phyloP scores from a whole-genome alignment of 2,888 invertebrate species.

The Taenaris catops region DNA sequence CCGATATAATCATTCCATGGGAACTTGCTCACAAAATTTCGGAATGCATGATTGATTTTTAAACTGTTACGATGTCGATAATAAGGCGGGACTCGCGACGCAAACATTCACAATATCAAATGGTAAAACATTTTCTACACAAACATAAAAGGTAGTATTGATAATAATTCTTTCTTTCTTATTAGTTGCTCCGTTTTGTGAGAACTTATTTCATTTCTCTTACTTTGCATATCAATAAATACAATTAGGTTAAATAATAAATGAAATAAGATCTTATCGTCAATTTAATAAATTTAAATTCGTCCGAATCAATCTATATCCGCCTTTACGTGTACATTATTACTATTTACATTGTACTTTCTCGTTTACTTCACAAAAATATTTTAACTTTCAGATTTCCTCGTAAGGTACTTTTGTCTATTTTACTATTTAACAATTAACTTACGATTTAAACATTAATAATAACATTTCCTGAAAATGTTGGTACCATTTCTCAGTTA shows the following conservation, averaged over 20 bases:
- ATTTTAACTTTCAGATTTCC: slow-evolving; percentile 65
- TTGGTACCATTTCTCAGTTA: slow-evolving; percentile 44
- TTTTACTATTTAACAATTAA: slow-evolving; percentile 48
- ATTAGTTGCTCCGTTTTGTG: slow-evolving; percentile 37
- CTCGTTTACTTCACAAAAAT: slow-evolving; percentile 47
- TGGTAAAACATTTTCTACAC: slow-evolving; percentile 70
- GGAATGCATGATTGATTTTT: slow-evolving; percentile 65
- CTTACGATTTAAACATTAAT: slow-evolving; percentile 60
- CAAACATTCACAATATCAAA: slow-evolving; percentile 66
- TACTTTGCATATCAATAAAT: no score
- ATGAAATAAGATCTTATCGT: slow-evolving; percentile 50
- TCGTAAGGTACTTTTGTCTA: slow-evolving; percentile 60
- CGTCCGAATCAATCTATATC: slow-evolving; percentile 32
- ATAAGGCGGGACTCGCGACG: slow-evolving; percentile 46
- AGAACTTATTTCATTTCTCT: slow-evolving; percentile 43
- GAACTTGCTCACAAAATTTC: slow-evolving; percentile 49
- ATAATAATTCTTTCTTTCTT: slow-evolving; percentile 57
- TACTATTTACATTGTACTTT: slow-evolving; percentile 32
- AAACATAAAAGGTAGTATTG: slow-evolving; percentile 72
- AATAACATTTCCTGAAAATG: slow-evolving; percentile 41
- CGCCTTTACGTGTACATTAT: slow-evolving; percentile 44
- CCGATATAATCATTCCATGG: slow-evolving; percentile 73
- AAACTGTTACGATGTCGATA: slow-evolving; percentile 58
- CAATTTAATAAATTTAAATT: slow-evolving; percentile 44
- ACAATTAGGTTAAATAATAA: no score